Conservation (phyloP, 2,888 invertebrate genomes). For the Sarcophaga rosellei region DNA sequence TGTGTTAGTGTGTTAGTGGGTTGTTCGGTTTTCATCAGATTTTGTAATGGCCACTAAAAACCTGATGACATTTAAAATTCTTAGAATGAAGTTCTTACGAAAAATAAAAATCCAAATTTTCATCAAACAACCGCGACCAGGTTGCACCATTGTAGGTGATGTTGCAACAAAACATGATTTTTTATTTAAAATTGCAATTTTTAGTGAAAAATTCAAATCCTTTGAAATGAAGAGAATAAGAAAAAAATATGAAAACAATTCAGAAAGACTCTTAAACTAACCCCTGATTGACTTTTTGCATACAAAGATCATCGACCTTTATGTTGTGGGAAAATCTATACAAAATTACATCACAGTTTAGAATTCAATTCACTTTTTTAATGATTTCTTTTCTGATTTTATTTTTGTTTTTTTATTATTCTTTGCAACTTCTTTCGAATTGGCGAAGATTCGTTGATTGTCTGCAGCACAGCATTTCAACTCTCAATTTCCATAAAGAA, state of each 20-base stretch:
- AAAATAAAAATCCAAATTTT: neutral
- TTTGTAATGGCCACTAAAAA: constrained; percentile 25
- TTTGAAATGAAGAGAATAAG: neutral
- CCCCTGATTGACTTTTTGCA: constrained; percentile 48
- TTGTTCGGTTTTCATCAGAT: neutral
- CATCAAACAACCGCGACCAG: neutral
- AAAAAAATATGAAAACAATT: neutral
- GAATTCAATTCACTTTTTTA: constrained; percentile 47
- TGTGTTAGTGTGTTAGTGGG: neutral
- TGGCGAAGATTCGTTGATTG: constrained; percentile 47
- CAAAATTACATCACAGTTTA: constrained; percentile 58
- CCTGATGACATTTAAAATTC: constrained; percentile 60
- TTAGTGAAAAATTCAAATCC: constrained; percentile 25
- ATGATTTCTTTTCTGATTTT: too few relatives aligned
- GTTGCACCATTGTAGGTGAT: constrained; percentile 26
- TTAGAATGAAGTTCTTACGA: constrained; percentile 32
- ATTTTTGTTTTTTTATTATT: constrained; percentile 6
- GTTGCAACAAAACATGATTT: constrained; percentile 39
- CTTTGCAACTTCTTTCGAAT: constrained; percentile 38
- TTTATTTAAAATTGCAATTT: neutral
- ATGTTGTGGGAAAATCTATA: constrained; percentile 49
- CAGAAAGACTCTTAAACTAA: constrained; percentile 3
- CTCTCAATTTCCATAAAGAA: constrained; percentile 62
- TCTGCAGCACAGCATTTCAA: constrained; percentile 38
- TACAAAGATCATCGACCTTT: constrained; percentile 25